Evolutionary conservation across 2,113 vertebrate species (phyloP).

Genomic region (Osmerus eperlanus): DNA sequence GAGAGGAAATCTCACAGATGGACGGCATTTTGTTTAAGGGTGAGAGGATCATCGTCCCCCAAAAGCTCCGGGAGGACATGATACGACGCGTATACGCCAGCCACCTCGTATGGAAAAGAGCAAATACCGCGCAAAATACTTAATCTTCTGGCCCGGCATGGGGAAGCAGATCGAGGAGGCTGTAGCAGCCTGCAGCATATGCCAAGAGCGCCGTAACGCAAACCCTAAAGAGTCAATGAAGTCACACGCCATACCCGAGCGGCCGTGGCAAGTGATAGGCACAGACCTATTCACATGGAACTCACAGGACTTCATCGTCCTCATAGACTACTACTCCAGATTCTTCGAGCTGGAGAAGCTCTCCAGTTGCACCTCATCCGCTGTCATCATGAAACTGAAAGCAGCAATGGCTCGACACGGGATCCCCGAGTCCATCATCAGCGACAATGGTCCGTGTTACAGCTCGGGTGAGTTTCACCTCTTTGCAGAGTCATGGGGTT

Average conservation of each 20-base stretch:
- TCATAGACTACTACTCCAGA: slow-evolving; percentile 21
- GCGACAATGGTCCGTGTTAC: too few species aligned
- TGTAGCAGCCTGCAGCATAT: not conserved
- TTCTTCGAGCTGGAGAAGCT: slow-evolving; percentile 13
- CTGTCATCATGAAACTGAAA: not conserved
- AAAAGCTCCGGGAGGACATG: slow-evolving; percentile 6
- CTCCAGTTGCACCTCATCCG: not conserved
- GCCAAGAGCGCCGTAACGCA: not conserved
- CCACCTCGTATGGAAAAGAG: slow-evolving; percentile 20
- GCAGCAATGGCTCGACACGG: too few species aligned
- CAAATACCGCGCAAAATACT: slow-evolving; percentile 2
- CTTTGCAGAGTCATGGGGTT: too few species aligned
- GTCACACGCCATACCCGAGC: slow-evolving; percentile 2
- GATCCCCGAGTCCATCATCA: too few species aligned
- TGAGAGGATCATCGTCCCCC: slow-evolving; percentile 15
- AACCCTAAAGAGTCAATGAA: not conserved
- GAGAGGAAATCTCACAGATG: not conserved
- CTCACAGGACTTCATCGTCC: slow-evolving; percentile 12
- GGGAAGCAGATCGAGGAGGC: slow-evolving; percentile 12
- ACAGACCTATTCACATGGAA: slow-evolving; percentile 34
- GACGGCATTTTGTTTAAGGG: slow-evolving; percentile 1
- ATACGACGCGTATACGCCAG: not conserved
- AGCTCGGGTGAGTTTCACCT: too few species aligned
- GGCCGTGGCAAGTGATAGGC: slow-evolving; percentile 12
- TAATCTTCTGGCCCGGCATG: slow-evolving; percentile 26